Evolutionary conservation across 1,140 invertebrate genomes (phyloP), one percentile per base, ranked within the genome.

Genomic region (Coptotermes formosanus): DNA sequence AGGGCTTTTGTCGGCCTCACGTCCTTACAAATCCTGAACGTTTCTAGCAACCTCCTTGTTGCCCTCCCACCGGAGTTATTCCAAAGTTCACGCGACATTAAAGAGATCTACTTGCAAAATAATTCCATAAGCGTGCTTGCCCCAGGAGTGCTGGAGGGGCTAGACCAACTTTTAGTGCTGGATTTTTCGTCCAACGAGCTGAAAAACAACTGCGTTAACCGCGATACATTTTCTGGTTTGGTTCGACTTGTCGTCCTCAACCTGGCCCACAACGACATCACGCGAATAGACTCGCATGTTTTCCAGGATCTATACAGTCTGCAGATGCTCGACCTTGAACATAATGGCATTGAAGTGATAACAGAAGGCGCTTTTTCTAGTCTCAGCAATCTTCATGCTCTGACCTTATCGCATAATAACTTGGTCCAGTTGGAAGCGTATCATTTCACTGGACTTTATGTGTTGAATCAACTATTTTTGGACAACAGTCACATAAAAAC

Each of bases 101-200:
- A 93, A 69, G 94, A 95, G 89, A 92, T 97, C 81, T 93, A 96
- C 88, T 90, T 97, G 21, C 95, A 95, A 88, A 97, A 97, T 89
- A 97, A 97, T 90, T 95, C 95, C 3, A 91, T 97, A 86, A 93
- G 93, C 88, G 94, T 95, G 9, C 91, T 97, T 30, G 95, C 95
- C 9, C 95, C 95, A 2, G 95, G 95, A 4, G 89, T 97, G 25
- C 93, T 97, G 87, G 94, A 95, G 88, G 94, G 94, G 25, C 92
- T 98, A 86, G 94, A 95, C 87, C 93, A 96, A 88, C 91, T 98
- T 44, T 93, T 95, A 90, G 92, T 94, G 30, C 91, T 98, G 59
- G 96, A 98, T 90, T 90, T 97, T 52, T 95, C 95, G 30, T 90
- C 92, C 87, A 97, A 98, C 90, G 93, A 95, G 88, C 90, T 98